These are phyloP conservation scores for Hydrophis major DNA, from an alignment of 2,797 vertebrate genomes.

Conservation along the genomic window DNA sequence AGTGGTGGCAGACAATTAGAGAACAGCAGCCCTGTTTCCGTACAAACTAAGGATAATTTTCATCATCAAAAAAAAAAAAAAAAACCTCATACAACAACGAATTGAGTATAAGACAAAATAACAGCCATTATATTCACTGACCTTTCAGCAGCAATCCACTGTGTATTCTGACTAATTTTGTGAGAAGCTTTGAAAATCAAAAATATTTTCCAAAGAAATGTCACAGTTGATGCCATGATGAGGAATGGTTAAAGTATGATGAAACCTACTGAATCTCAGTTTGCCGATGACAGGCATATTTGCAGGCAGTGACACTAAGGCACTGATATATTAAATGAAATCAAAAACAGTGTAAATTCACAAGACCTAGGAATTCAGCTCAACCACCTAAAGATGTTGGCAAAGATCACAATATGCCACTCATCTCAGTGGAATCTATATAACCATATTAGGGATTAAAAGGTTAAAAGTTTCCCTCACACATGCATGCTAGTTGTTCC, in stretches of 20 bases:
- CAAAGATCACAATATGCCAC: neutral
- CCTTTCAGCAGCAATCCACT: neutral
- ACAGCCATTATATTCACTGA: neutral
- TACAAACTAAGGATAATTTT: neutral
- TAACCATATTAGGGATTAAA: neutral
- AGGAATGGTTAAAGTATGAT: neutral
- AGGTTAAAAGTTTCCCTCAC: no score
- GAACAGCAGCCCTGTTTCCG: neutral
- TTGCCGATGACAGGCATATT: neutral
- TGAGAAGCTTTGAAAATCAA: neutral
- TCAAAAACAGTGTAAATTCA: neutral
- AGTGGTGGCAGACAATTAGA: neutral
- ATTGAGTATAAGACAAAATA: neutral
- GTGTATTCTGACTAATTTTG: neutral
- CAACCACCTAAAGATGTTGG: neutral
- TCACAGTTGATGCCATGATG: neutral
- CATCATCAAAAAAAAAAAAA: neutral
- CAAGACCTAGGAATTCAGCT: neutral
- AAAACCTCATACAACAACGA: neutral
- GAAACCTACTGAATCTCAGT: neutral
- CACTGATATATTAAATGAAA: neutral
- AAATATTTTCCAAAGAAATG: neutral
- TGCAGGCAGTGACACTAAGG: neutral
- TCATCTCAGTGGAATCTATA: neutral
- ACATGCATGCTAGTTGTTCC: no score